phyloP scores from a whole-genome alignment of 1,140 invertebrate genomes.

The Bombus polaris region DNA sequence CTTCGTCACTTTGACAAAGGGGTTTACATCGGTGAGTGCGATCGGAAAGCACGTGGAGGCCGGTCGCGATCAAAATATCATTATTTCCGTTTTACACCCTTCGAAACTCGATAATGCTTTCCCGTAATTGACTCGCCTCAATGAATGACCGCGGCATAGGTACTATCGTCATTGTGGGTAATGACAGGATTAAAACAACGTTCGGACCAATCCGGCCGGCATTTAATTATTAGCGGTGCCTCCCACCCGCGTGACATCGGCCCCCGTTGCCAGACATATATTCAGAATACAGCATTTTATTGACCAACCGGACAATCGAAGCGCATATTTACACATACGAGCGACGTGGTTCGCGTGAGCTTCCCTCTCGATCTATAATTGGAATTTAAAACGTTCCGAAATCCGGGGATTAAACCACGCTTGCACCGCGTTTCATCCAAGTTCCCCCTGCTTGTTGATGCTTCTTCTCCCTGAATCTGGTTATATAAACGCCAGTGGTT shows the following conservation, averaged over 20 bases:
- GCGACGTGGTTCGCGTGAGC: slow-evolving; percentile 12
- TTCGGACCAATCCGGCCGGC: slow-evolving; percentile 41
- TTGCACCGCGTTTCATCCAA: slow-evolving; percentile 20
- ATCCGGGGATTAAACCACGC: slow-evolving; percentile 51
- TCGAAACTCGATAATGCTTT: slow-evolving; percentile 65
- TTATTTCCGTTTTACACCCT: slow-evolving; percentile 62
- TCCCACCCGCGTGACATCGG: slow-evolving; percentile 16
- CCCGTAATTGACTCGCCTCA: slow-evolving; percentile 62
- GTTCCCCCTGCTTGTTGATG: not conserved
- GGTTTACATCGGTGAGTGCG: not conserved
- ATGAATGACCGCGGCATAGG: slow-evolving; percentile 54
- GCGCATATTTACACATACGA: slow-evolving; percentile 65
- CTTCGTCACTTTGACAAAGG: slow-evolving; percentile 43
- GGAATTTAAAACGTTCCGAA: slow-evolving; percentile 59
- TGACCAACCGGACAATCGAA: slow-evolving; percentile 60
- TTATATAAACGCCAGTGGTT: not conserved
- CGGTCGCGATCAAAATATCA: slow-evolving; percentile 58
- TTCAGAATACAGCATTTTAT: slow-evolving; percentile 59
- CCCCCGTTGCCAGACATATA: slow-evolving; percentile 19
- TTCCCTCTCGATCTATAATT: slow-evolving; percentile 47
- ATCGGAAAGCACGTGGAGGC: slow-evolving; percentile 25
- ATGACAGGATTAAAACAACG: slow-evolving; percentile 70
- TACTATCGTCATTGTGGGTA: slow-evolving; percentile 61
- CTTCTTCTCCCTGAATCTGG: not conserved
- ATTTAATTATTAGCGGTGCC: slow-evolving; percentile 69